phyloP scores from a whole-genome alignment of 1,140 invertebrate genomes.

The Papilio dardanus region DNA sequence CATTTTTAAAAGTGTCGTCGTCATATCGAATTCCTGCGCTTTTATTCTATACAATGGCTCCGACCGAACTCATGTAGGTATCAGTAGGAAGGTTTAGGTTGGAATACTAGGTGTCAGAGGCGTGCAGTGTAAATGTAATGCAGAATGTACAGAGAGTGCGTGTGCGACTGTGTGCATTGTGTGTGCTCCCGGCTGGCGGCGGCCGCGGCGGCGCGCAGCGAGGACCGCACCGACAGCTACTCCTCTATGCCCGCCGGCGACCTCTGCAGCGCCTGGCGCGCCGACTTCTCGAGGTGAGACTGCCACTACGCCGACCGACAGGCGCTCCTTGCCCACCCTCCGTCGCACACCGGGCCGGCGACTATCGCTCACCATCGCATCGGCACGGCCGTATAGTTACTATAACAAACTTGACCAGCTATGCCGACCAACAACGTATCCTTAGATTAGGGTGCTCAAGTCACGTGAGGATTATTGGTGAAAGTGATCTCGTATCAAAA shows the following conservation, averaged over 20 bases:
- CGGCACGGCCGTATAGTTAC: background rate
- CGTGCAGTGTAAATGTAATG: constrained; percentile 42
- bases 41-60: constrained; percentile 2
- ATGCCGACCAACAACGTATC: no score
- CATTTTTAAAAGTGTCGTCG: no score
- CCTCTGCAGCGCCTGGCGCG: constrained; percentile 69
- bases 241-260: constrained; percentile 67
- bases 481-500: background rate
- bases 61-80: background rate
- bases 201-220: constrained; percentile 65
- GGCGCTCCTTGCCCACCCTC: background rate
- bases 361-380: background rate
- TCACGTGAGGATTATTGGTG: background rate
- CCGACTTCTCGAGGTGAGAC: constrained; percentile 74
- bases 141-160: constrained; percentile 56
- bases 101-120: background rate
- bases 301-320: background rate
- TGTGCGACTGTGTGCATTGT: constrained; percentile 73
- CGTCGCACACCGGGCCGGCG: background rate
- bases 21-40: background rate
- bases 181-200: constrained; percentile 67
- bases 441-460: no score
- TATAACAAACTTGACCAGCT: background rate
- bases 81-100: background rate
- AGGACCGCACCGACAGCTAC: constrained; percentile 71